These are phyloP conservation scores for Ceratoteleas bidentatus DNA, from an alignment of 1,140 invertebrate genomes.

Conservation along the genomic window DNA sequence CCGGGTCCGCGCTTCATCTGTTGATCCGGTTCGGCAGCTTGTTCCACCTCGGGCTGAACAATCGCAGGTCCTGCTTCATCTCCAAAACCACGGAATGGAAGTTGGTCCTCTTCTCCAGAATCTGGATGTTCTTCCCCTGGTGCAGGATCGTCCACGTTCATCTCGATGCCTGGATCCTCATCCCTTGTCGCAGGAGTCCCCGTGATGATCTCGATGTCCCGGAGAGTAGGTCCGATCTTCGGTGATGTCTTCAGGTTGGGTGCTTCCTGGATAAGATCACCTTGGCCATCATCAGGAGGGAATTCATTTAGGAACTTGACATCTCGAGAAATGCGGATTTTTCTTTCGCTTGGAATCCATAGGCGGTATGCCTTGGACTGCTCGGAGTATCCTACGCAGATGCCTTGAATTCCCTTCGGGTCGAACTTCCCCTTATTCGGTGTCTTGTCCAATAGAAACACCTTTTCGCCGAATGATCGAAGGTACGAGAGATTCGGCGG, in stretches of 20 bases:
- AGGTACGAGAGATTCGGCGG: constrained; percentile 69
- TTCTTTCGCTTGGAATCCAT: constrained; percentile 24
- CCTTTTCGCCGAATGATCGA: constrained; percentile 52
- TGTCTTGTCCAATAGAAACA: constrained; percentile 16
- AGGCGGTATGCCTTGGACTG: constrained; percentile 29
- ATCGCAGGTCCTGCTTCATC: too few relatives aligned
- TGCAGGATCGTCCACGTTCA: too few relatives aligned
- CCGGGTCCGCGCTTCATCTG: constrained; percentile 7
- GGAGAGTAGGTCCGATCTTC: neutral
- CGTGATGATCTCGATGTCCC: neutral
- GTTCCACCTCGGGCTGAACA: neutral
- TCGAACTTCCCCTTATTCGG: constrained; percentile 32
- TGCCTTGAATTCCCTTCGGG: constrained; percentile 13
- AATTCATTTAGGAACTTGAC: constrained; percentile 19
- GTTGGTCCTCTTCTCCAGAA: too few relatives aligned
- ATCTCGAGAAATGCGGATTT: constrained; percentile 18
- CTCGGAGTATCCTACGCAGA: constrained; percentile 30
- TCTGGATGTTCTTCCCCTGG: too few relatives aligned
- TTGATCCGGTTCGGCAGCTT: neutral
- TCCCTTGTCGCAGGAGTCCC: neutral
- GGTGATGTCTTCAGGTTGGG: neutral
- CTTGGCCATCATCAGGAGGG: neutral
- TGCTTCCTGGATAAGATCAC: neutral
- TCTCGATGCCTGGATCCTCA: too few relatives aligned
- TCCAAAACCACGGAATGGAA: too few relatives aligned